A percentile compares a stretch with the other conserved stretches of the same genome.
Evolutionary conservation across 2,113 vertebrate genomes (phyloP).

Genomic region (Hippocampus guttulatus): DNA sequence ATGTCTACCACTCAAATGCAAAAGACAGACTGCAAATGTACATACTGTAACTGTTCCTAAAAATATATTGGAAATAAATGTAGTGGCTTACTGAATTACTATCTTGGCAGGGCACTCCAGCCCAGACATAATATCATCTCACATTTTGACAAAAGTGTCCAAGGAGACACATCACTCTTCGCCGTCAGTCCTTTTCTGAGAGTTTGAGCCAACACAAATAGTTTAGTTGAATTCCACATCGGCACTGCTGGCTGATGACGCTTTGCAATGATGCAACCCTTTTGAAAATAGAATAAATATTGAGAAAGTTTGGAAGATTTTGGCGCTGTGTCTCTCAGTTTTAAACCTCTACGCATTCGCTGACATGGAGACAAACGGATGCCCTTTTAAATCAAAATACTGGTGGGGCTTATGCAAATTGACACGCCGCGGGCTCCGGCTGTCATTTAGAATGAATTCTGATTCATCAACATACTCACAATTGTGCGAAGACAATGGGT

Average conservation of each 20-base stretch:
- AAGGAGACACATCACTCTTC: not conserved
- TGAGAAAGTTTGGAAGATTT: too few species aligned
- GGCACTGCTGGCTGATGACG: not conserved
- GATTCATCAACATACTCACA: too few species aligned
- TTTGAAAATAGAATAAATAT: not conserved
- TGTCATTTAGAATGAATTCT: too few species aligned
- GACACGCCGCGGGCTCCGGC: too few species aligned
- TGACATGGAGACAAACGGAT: too few species aligned
- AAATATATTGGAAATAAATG: not conserved
- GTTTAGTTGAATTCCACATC: not conserved
- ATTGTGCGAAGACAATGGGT: too few species aligned
- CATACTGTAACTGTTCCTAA: not conserved
- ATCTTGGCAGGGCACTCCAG: not conserved
- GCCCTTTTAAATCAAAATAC: too few species aligned
- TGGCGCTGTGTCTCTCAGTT: too few species aligned
- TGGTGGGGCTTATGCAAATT: too few species aligned
- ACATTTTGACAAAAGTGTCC: constrained; percentile 1
- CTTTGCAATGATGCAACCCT: not conserved
- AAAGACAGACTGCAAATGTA: not conserved
- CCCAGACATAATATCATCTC: not conserved
- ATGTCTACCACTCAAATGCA: not conserved
- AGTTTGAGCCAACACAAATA: not conserved
- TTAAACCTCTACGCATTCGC: too few species aligned
- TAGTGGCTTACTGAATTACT: not conserved
- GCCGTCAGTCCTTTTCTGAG: not conserved